These are phyloP conservation scores for Seriola dumerili DNA, from an alignment of 2,113 vertebrate species.

Conservation along the genomic window DNA sequence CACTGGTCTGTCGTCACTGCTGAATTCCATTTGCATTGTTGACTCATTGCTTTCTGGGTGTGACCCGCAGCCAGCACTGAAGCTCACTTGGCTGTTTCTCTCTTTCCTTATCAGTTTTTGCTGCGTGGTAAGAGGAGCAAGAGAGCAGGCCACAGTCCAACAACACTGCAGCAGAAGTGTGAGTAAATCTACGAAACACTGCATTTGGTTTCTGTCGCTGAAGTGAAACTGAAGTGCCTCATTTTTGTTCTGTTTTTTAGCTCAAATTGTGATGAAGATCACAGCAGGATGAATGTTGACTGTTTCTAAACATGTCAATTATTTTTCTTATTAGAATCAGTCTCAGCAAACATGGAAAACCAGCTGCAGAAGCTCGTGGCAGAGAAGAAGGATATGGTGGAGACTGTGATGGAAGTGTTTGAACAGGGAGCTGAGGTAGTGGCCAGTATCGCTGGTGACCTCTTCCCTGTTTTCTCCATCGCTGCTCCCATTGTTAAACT, in stretches of 20 bases:
- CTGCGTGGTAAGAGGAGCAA: constrained; percentile 50
- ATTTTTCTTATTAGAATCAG: constrained; percentile 17
- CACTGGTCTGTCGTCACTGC: background rate
- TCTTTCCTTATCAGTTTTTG: constrained; percentile 69
- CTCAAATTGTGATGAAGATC: background rate
- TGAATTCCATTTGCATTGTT: constrained; percentile 58
- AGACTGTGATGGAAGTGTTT: constrained; percentile 85
- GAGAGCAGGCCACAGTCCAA: constrained; percentile 43
- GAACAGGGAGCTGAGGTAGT: constrained; percentile 83
- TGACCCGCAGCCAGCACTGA: constrained; percentile 51
- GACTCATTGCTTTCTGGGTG: constrained; percentile 73
- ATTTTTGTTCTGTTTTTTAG: background rate
- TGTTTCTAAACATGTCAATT: background rate
- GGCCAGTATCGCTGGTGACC: constrained; percentile 83
- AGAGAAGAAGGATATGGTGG: constrained; percentile 83
- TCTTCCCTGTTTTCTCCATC: constrained; percentile 85
- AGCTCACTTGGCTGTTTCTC: constrained; percentile 66
- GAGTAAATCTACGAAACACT: constrained; percentile 31
- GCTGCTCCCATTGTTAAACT: constrained; percentile 84
- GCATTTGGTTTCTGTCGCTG: background rate
- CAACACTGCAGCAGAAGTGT: constrained; percentile 30
- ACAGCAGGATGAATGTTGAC: background rate
- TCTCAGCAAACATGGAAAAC: constrained; percentile 72
- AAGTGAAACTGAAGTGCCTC: background rate
- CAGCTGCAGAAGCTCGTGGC: constrained; percentile 79